phyloP scores from a whole-genome alignment of 2,888 invertebrate genomes.

The Entomobrya multifasciata region DNA sequence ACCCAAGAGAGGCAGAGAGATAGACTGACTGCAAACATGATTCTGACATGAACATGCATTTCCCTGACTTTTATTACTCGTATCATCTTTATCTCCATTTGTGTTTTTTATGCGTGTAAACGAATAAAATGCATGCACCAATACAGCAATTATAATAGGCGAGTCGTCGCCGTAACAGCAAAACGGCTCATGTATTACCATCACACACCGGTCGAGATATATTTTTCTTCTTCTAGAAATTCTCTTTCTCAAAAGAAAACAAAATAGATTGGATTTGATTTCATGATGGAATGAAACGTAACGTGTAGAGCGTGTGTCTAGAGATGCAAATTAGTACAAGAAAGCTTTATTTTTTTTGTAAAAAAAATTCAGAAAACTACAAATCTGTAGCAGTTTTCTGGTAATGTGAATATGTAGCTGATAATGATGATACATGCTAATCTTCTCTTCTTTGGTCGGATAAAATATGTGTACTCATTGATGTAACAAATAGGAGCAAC shows the following conservation, averaged over 20 bases:
- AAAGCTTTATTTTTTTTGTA: background rate
- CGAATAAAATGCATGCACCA: conserved; percentile 8
- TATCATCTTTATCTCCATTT: conserved; percentile 28
- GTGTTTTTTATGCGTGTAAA: background rate
- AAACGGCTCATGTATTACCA: conserved; percentile 8
- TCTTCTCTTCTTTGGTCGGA: background rate
- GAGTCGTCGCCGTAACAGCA: conserved; percentile 28
- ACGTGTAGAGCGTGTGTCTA: conserved; percentile 6
- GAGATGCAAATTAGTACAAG: background rate
- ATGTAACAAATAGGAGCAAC: conserved; percentile 50
- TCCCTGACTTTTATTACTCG: conserved; percentile 40
- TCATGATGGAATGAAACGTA: conserved; percentile 18
- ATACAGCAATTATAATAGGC: conserved; percentile 17
- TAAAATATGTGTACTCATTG: conserved; percentile 36
- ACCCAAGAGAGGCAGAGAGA: conserved; percentile 49
- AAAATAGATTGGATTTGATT: conserved; percentile 49
- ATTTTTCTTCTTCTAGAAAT: background rate
- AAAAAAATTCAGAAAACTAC: conserved; percentile 7
- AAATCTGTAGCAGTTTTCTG: conserved; percentile 31
- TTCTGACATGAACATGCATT: conserved; percentile 68
- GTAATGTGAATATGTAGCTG: background rate
- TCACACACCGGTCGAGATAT: background rate
- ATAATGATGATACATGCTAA: conserved; percentile 21
- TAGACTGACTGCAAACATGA: conserved; percentile 42
- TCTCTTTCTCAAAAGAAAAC: background rate